These are phyloP conservation scores for Octopus bimaculoides DNA, from an alignment of 1,140 invertebrate genomes.

Conservation along the genomic window DNA sequence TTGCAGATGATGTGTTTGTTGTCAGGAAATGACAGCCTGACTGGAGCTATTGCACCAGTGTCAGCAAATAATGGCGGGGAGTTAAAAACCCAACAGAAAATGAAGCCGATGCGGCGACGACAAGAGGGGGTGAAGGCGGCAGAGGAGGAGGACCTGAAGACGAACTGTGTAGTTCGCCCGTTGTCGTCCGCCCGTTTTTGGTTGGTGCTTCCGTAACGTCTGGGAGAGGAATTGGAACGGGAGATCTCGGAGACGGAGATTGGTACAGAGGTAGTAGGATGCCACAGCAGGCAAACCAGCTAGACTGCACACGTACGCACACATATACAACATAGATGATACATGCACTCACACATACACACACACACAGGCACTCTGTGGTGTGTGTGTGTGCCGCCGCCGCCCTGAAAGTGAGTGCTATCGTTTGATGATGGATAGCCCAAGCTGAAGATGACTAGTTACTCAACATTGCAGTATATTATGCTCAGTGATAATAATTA, in stretches of 20 bases:
- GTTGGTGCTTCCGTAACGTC: neutral
- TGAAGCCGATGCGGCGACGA: slow-evolving; percentile 7
- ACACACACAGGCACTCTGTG: too few species aligned
- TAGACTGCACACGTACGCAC: neutral
- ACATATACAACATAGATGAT: too few species aligned
- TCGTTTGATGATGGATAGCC: too few species aligned
- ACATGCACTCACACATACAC: too few species aligned
- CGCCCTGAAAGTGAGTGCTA: too few species aligned
- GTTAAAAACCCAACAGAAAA: slow-evolving; percentile 3
- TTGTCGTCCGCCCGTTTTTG: too few species aligned
- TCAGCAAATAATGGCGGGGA: neutral
- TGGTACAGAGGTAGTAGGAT: neutral
- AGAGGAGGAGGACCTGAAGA: neutral
- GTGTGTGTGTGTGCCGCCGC: too few species aligned
- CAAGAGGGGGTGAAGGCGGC: neutral
- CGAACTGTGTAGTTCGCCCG: slow-evolving; percentile 6
- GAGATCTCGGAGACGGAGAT: neutral
- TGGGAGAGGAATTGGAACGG: neutral
- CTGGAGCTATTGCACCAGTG: neutral
- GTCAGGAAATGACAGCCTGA: neutral
- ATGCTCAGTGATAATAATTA: too few species aligned
- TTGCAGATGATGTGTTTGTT: neutral
- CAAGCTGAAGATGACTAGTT: too few species aligned
- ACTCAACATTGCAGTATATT: too few species aligned
- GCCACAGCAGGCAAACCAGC: neutral